Base-by-base conservation (phyloP, 2,113 vertebrate genomes). In the Trematocara stigmaticum region DNA sequence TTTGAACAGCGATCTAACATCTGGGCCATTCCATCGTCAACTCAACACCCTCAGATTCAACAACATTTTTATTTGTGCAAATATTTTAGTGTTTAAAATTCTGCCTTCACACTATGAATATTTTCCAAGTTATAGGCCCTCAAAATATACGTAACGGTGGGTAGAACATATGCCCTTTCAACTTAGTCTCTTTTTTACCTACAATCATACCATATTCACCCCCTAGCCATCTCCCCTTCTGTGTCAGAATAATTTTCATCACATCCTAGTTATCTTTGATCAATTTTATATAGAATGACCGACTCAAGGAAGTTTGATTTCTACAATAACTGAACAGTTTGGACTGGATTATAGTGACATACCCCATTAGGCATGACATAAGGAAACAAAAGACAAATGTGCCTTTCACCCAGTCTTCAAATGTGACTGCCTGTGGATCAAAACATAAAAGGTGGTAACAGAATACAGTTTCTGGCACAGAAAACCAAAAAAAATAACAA, bases 301-400 rank as follows among this genome's bases (percentile, higher is more conserved):
- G 1, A 49, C 69, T 47, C 42, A 74, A 47, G 6, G 9, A 47
- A 74, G 42, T 31, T 74, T 47, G 23, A 74, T 10, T 29, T 18
- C 8, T 74, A 74, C 42, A 74, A 40, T 79, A 11, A 47, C 0
- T 47, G 3, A 80, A 83, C 16, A 26, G 9, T 29, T 26, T 42
- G 7, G 15, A 71, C 2, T 40, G 3, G 15, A 55, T 16, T 52
- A 15, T 10, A 56, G 66, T 16, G 85, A 87, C 97, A 96, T 97
- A 99, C 98, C 98, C 98, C 97, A 99, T 95, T 10, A 98, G 83
- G 88, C 98, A 99, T 89, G 98, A 98, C 93, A 98, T 88, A 82
- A 98, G 88, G 95, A 99, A 99, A 11, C 97, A 97, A 6, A 95
- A 82, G 52, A 97, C 76, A 94, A 99, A 99, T 2, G 95, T 89